Evolutionary conservation across 2,113 vertebrate species (phyloP), one percentile per base, ranked within the genome.

Genomic region (Indicator maculatus): DNA sequence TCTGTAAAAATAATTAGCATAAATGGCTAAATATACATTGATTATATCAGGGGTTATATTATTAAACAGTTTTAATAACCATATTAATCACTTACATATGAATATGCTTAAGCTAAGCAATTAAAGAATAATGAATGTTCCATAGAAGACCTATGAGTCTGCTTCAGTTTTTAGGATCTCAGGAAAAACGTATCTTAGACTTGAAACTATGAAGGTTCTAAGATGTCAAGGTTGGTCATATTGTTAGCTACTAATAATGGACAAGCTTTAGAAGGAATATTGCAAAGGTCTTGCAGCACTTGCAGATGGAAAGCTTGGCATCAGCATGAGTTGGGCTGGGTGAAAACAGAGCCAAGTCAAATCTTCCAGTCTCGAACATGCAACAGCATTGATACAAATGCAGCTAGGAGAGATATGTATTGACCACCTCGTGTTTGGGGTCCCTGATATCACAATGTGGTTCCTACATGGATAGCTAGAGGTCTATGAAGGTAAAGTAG

Each of bases 401-500:
- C 11, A 38, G 12, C 19, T 28, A 60, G 23, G 20, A 72, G 27
- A 55, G 30, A 4, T 41, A 59, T 0, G 0, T 53, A 12, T 76
- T 78, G 75, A 11, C n/a, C 6, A 33, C 19, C 19, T 53, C 0
- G 0, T 1, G 0, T 73, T 86, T 80, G 13, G 27, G n/a, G 24
- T 36, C 33, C 1, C 0, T 60, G 23, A 15, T 61, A 60, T 58
- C 19, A 44, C 0, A 2, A 17, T 45, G 20, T 47, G 3, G 2
- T 86, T 73, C 17, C 39, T 67, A 23, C 23, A 1, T 38, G 30
- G 27, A 36, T 67, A 31, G 4, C 36, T 67, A 38, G 2, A 5
- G 12, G 19, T 47, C 26, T 83, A 28, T 65, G 28, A 84, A 69
- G n/a, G 26, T 83, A 33, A 83, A 4, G 33, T 15, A 15, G 1